Evolutionary conservation across 1,140 invertebrate genomes (phyloP).

Genomic region (Octopus sinensis): DNA sequence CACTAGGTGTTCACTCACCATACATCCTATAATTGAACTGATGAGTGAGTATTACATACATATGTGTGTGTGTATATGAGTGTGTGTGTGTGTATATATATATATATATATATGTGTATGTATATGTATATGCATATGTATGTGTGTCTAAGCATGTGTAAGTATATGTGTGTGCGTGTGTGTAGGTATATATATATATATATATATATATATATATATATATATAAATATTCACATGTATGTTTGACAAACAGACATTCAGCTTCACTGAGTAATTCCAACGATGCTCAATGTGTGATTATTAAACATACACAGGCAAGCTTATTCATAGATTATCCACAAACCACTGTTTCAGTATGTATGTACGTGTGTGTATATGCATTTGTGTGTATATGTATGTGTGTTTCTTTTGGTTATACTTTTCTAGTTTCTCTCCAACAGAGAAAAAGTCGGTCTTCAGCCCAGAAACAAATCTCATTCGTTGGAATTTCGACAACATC

Average conservation of each 20-base stretch:
- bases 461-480: no score
- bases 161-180: neutral
- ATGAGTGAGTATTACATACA: neutral
- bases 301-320: neutral
- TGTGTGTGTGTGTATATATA: neutral
- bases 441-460: no score
- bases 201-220: neutral
- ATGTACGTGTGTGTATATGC: no score
- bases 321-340: no score
- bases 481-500: no score
- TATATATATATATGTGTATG: slow-evolving; percentile 7
- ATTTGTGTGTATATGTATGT: no score
- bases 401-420: no score
- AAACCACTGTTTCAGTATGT: no score
- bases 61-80: neutral
- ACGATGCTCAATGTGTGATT: neutral
- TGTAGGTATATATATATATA: neutral
- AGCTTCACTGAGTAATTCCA: neutral
- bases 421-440: no score
- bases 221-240: neutral
- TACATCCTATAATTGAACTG: neutral
- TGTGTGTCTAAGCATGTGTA: neutral
- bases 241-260: neutral
- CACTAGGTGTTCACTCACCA: no score
- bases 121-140: neutral